Conservation (phyloP, 2,888 invertebrate genomes). For the Euzophera pinguis region DNA sequence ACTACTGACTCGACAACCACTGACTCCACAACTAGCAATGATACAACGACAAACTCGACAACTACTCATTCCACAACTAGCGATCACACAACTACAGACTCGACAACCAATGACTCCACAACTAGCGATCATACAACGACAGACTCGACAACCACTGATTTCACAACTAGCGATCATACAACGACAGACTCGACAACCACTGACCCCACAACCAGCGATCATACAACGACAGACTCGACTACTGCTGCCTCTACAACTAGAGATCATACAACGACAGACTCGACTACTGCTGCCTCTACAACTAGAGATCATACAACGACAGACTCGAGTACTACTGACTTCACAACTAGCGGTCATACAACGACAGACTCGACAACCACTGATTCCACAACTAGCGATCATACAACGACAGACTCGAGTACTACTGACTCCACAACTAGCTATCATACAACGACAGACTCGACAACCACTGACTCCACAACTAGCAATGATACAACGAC, state of each 20-base stretch:
- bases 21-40: conserved; percentile 4
- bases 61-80: conserved; percentile 2
- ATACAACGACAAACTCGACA: conserved; percentile 3
- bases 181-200: conserved; percentile 1
- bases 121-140: conserved; percentile 7
- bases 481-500: background rate
- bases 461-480: background rate
- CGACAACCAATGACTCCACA: background rate
- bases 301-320: conserved; percentile 7
- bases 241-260: conserved; percentile 1
- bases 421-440: background rate
- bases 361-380: background rate
- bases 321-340: background rate
- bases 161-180: conserved; percentile 6
- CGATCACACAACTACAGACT: background rate
- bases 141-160: conserved; percentile 1
- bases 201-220: conserved; percentile 8
- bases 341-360: conserved; percentile 9
- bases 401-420: background rate
- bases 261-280: conserved; percentile 4
- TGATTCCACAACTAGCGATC: conserved; percentile 2
- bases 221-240: background rate
- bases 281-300: background rate
- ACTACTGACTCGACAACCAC: conserved; percentile 4
- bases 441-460: background rate